Evolutionary conservation across 2,113 vertebrate species (phyloP).

Genomic region (Apus apus): DNA sequence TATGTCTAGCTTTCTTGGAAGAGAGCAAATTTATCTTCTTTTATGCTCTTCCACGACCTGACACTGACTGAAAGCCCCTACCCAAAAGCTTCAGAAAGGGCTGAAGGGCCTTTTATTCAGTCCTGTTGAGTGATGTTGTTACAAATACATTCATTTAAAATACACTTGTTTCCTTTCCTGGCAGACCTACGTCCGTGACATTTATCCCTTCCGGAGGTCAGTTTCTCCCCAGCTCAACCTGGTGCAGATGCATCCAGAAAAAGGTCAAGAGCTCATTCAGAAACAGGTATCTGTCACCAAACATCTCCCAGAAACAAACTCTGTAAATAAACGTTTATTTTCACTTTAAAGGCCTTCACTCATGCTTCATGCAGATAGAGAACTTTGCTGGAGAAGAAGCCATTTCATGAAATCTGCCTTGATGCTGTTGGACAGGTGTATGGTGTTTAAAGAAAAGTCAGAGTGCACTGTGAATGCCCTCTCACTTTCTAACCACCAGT

Average conservation of each 20-base stretch:
- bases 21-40: not conserved
- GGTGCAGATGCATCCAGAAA: conserved; percentile 96
- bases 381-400: not conserved
- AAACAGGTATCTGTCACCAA: conserved; percentile 85
- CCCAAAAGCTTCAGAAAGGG: not conserved
- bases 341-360: not conserved
- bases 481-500: not conserved
- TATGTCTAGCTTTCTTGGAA: not conserved
- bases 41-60: not conserved
- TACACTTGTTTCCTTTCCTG: not conserved
- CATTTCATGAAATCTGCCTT: not conserved
- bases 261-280: conserved; percentile 97
- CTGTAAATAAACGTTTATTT: not conserved
- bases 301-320: not conserved
- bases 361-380: not conserved
- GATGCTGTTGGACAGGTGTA: not conserved
- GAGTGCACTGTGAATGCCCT: not conserved
- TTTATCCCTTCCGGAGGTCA: conserved; percentile 96
- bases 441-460: not conserved
- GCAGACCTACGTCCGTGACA: conserved; percentile 96
- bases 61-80: not conserved
- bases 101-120: not conserved
- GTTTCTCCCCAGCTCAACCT: conserved; percentile 97
- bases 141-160: not conserved
- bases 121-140: not conserved